These are phyloP conservation scores for Albula glossodonta DNA, from an alignment of 2,113 vertebrate species.

Conservation along the genomic window DNA sequence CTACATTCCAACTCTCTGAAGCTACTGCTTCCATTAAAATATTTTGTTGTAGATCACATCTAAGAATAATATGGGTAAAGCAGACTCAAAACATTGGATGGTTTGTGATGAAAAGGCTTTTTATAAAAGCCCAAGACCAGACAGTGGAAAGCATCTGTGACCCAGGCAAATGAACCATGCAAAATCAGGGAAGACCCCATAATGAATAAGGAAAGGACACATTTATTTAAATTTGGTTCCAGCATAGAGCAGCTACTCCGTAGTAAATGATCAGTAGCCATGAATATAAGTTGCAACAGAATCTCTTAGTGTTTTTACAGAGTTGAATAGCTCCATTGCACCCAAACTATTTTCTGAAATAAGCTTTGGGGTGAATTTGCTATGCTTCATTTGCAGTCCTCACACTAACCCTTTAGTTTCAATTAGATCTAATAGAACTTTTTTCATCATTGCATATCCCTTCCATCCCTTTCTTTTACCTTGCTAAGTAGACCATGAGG, in stretches of 20 bases:
- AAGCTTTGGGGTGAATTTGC: slow-evolving; percentile 27
- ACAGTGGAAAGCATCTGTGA: not conserved
- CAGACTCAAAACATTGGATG: not conserved
- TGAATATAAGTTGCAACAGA: slow-evolving; percentile 37
- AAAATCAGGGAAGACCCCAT: slow-evolving; percentile 21
- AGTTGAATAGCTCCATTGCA: slow-evolving; percentile 31
- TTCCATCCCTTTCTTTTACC: slow-evolving; percentile 20
- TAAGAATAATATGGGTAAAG: not conserved
- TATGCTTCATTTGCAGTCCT: slow-evolving; percentile 39
- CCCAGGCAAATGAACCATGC: not conserved
- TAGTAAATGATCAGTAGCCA: slow-evolving; percentile 37
- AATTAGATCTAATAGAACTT: slow-evolving; percentile 37
- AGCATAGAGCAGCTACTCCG: slow-evolving; percentile 12
- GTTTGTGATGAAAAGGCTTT: not conserved
- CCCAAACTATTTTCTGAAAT: slow-evolving; percentile 23
- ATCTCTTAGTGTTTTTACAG: slow-evolving; percentile 36
- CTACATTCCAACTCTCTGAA: not conserved
- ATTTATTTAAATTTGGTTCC: slow-evolving; percentile 51
- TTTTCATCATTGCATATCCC: not conserved
- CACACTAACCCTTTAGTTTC: slow-evolving; percentile 42
- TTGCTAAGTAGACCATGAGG: slow-evolving; percentile 31
- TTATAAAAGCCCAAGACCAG: not conserved
- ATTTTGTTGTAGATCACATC: not conserved
- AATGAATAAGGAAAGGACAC: slow-evolving; percentile 37
- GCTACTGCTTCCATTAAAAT: not conserved